Evolutionary conservation across 2,888 invertebrate genomes (phyloP).

Genomic region (Erebia aethiops): DNA sequence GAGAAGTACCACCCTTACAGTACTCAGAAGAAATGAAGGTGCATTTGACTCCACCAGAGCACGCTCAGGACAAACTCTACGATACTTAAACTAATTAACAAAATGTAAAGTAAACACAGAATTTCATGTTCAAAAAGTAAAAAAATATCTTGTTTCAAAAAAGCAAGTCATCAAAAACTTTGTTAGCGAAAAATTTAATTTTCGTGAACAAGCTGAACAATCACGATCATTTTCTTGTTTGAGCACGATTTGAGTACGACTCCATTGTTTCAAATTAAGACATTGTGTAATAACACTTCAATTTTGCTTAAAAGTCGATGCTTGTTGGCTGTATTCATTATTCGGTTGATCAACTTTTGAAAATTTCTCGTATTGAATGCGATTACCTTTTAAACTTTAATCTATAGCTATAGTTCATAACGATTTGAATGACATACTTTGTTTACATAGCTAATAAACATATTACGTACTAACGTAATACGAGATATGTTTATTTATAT

Average conservation of each 20-base stretch:
- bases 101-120: neutral
- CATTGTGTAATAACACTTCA: neutral
- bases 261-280: conserved; percentile 1
- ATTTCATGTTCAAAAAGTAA: neutral
- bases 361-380: no score
- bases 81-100: neutral
- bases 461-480: no score
- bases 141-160: conserved; percentile 1
- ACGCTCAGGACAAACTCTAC: no score
- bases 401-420: no score
- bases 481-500: no score
- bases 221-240: conserved; percentile 11
- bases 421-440: no score
- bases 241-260: conserved; percentile 6
- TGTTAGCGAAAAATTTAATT: conserved; percentile 1
- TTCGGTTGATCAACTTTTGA: neutral
- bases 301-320: conserved; percentile 6
- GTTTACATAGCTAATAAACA: no score
- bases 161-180: conserved; percentile 14
- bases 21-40: no score
- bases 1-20: no score
- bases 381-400: no score
- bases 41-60: no score
- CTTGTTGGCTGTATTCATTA: neutral
- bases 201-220: conserved; percentile 5